phyloP scores from a whole-genome alignment of 2,888 invertebrate genomes.

The Lycaena phlaeas region DNA sequence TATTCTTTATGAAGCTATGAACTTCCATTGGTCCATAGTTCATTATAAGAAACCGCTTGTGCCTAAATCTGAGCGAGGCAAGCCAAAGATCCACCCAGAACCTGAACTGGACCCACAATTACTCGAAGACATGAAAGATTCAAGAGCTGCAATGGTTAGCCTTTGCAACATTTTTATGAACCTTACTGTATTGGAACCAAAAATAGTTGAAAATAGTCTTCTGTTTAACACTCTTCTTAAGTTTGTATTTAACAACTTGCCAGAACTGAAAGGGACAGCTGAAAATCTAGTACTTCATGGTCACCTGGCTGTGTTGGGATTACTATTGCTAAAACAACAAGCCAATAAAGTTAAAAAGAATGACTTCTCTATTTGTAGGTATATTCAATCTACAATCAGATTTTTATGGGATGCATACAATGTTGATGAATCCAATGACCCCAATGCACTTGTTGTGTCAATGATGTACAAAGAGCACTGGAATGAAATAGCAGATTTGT shows the following conservation, averaged over 20 bases:
- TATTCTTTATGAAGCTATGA: slow-evolving; percentile 83
- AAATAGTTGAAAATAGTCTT: slow-evolving; percentile 83
- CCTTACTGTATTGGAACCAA: slow-evolving; percentile 89
- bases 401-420: slow-evolving; percentile 95
- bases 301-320: slow-evolving; percentile 86
- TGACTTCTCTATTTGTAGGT: slow-evolving; percentile 90
- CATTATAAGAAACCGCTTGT: slow-evolving; percentile 88
- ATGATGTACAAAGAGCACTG: slow-evolving; percentile 90
- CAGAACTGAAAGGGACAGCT: slow-evolving; percentile 86
- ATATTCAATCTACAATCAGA: slow-evolving; percentile 89
- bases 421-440: slow-evolving; percentile 90
- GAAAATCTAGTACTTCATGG: slow-evolving; percentile 90
- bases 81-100: slow-evolving; percentile 82
- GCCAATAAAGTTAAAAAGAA: slow-evolving; percentile 88
- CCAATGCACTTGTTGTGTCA: slow-evolving; percentile 85
- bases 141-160: slow-evolving; percentile 88
- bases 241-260: slow-evolving; percentile 88
- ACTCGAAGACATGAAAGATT: slow-evolving; percentile 87
- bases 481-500: slow-evolving; percentile 91
- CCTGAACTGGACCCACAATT: slow-evolving; percentile 82
- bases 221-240: slow-evolving; percentile 86
- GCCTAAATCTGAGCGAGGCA: slow-evolving; percentile 84
- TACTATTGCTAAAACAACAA: slow-evolving; percentile 87
- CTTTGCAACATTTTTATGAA: slow-evolving; percentile 95
- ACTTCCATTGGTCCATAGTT: slow-evolving; percentile 89